Percentiles rank a stretch among this genome's conserved stretches.
Conservation (phyloP, 2,888 invertebrate species). For the Apoda limacodes region DNA sequence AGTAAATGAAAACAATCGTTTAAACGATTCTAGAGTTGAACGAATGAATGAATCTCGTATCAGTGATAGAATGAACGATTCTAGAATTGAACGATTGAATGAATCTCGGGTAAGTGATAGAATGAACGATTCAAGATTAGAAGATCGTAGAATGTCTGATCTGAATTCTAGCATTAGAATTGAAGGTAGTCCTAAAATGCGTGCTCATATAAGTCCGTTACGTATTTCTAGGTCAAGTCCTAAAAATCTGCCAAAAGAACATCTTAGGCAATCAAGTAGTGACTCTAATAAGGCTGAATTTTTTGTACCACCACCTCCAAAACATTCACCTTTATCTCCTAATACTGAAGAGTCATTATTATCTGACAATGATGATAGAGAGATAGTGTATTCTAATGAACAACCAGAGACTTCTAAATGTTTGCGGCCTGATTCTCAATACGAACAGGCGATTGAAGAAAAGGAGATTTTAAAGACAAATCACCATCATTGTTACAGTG, state of each 20-base stretch:
- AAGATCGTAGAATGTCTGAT: conserved; percentile 34
- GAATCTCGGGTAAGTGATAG: conserved; percentile 26
- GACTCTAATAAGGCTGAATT: conserved; percentile 42
- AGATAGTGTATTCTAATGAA: conserved; percentile 43
- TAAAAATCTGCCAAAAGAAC: conserved; percentile 36
- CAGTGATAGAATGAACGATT: conserved; percentile 29
- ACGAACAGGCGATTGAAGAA: conserved; percentile 50
- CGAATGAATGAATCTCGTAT: conserved; percentile 36
- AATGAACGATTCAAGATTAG: conserved; percentile 22
- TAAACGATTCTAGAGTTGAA: conserved; percentile 30
- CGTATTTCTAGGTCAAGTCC: conserved; percentile 41
- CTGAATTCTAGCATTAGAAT: conserved; percentile 47
- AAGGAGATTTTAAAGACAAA: conserved; percentile 48
- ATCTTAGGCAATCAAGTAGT: conserved; percentile 37
- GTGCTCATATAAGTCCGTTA: conserved; percentile 43
- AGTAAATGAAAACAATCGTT: conserved; percentile 19
- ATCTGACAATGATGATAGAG: conserved; percentile 44
- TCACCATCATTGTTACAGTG: conserved; percentile 68
- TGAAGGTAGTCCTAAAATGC: conserved; percentile 50
- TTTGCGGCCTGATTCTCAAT: conserved; percentile 52
- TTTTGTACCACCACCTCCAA: conserved; percentile 36
- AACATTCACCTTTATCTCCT: conserved; percentile 48
- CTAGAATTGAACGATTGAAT: conserved; percentile 19
- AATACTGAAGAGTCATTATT: conserved; percentile 56
- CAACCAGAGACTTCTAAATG: conserved; percentile 43